phyloP scores from a whole-genome alignment of 1,140 invertebrate species.

The Eurosta solidaginis region DNA sequence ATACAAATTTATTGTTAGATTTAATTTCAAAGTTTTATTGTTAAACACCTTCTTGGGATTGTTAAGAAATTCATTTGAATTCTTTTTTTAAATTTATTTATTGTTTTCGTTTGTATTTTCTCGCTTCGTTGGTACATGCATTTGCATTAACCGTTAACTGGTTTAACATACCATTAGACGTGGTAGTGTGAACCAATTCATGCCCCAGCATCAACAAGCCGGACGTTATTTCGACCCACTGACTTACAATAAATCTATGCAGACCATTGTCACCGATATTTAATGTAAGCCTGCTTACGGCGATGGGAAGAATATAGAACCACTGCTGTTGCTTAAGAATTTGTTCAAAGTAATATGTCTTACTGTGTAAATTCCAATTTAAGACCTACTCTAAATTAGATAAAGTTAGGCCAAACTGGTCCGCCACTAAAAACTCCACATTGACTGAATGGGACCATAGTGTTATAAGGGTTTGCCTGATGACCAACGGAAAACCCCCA shows the following conservation, averaged over 20 bases:
- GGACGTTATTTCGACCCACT: slow-evolving; percentile 24
- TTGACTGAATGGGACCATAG: too few species aligned
- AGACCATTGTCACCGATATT: not conserved
- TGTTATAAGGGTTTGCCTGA: too few species aligned
- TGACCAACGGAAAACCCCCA: too few species aligned
- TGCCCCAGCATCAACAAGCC: not conserved
- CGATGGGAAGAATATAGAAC: too few species aligned
- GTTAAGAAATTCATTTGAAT: not conserved
- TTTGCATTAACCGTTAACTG: slow-evolving; percentile 17
- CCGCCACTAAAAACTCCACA: too few species aligned
- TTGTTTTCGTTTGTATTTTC: not conserved
- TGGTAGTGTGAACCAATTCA: not conserved
- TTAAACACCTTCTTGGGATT: slow-evolving; percentile 18
- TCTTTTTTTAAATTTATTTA: not conserved
- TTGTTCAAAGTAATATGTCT: too few species aligned
- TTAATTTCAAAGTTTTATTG: slow-evolving; percentile 25
- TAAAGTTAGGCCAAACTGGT: too few species aligned
- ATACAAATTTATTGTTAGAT: not conserved
- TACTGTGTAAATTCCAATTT: too few species aligned
- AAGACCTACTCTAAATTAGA: too few species aligned
- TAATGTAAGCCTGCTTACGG: too few species aligned
- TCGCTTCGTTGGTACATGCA: not conserved
- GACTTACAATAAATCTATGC: not conserved
- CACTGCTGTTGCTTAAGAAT: too few species aligned
- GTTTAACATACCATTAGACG: not conserved